Conservation (phyloP, 2,113 vertebrate species). For the Corydoras sp. region DNA sequence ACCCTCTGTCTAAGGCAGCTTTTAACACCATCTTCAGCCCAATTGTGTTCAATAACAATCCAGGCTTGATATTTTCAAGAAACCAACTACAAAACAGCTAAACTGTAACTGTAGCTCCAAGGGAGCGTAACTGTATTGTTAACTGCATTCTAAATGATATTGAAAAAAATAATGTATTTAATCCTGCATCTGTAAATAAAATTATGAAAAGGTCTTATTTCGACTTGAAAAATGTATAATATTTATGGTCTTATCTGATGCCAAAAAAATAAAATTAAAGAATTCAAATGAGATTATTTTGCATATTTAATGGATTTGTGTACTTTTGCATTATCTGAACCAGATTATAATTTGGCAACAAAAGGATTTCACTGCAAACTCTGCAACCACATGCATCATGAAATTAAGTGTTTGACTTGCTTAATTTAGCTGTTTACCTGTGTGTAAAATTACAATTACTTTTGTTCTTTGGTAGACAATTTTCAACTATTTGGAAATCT, state of each 20-base stretch:
- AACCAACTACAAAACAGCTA: conserved; percentile 26
- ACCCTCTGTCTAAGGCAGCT: conserved; percentile 49
- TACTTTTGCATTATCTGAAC: conserved; percentile 5
- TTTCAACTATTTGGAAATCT: conserved; percentile 55
- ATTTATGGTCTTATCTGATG: too few relatives aligned
- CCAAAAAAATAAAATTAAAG: too few relatives aligned
- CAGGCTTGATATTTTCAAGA: conserved; percentile 29
- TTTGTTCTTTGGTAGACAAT: conserved; percentile 44
- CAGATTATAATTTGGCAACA: conserved; percentile 20
- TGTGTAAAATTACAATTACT: conserved; percentile 32
- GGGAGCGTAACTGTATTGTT: conserved; percentile 25
- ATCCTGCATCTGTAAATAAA: conserved; percentile 47
- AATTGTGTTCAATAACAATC: conserved; percentile 46
- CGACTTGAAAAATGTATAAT: too few relatives aligned
- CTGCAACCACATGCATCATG: conserved; percentile 7
- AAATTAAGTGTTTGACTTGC: background rate
- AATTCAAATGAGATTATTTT: too few relatives aligned
- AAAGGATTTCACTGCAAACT: conserved; percentile 1
- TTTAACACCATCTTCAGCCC: conserved; percentile 58
- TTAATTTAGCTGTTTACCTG: too few relatives aligned
- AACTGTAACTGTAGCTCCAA: too few relatives aligned
- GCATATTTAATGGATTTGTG: too few relatives aligned
- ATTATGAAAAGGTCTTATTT: too few relatives aligned
- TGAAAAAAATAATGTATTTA: conserved; percentile 48
- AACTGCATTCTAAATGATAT: conserved; percentile 53